phyloP scores from a whole-genome alignment of 1,140 invertebrate genomes.

The Pseudomyrmex flavicornis region DNA sequence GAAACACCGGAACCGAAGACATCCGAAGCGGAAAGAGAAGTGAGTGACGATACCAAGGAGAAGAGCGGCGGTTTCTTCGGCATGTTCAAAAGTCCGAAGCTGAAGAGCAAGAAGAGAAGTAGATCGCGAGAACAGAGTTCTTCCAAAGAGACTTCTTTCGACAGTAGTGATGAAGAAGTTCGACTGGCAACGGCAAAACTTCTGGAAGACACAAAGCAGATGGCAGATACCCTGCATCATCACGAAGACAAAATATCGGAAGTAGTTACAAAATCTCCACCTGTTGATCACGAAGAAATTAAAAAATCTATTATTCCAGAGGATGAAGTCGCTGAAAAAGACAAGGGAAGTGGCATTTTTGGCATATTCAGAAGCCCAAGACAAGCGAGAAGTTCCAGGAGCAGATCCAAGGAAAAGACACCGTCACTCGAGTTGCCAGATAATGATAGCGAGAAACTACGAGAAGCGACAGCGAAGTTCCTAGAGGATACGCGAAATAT shows the following conservation, averaged over 20 bases:
- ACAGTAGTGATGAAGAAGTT: slow-evolving; percentile 81
- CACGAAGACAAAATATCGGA: slow-evolving; percentile 11
- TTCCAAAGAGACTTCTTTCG: slow-evolving; percentile 77
- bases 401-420: slow-evolving; percentile 75
- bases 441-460: slow-evolving; percentile 70
- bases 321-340: slow-evolving; percentile 62
- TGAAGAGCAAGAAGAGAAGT: slow-evolving; percentile 75
- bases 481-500: slow-evolving; percentile 75
- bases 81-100: slow-evolving; percentile 81
- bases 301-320: slow-evolving; percentile 49
- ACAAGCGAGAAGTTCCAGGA: slow-evolving; percentile 73
- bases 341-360: slow-evolving; percentile 75
- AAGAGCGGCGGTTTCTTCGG: slow-evolving; percentile 78
- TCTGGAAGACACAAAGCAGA: slow-evolving; percentile 73
- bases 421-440: slow-evolving; percentile 71
- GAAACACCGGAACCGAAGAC: slow-evolving; percentile 23
- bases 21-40: slow-evolving; percentile 5
- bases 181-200: slow-evolving; percentile 72
- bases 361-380: slow-evolving; percentile 81
- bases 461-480: slow-evolving; percentile 73
- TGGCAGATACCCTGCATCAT: slow-evolving; percentile 53
- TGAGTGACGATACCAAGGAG: slow-evolving; percentile 64
- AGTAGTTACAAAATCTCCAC: slow-evolving; percentile 7
- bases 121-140: slow-evolving; percentile 77
- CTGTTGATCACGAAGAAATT: slow-evolving; percentile 36